Evolutionary conservation across 2,113 vertebrate species (phyloP), one percentile per base, ranked within the genome.

Genomic region (Alligator mississippiensis): DNA sequence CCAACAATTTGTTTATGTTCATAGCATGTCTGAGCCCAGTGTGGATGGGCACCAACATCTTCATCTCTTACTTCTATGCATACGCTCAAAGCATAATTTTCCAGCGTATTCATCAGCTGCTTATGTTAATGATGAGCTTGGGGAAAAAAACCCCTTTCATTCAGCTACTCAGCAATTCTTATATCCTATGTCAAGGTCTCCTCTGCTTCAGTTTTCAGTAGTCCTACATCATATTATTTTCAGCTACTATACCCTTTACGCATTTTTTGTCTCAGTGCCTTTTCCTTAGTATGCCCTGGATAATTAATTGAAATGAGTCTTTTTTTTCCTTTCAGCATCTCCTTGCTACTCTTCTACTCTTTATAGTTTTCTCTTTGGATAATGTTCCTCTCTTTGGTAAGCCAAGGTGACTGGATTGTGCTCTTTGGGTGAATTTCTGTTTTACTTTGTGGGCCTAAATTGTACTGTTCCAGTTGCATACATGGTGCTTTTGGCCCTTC

Each of bases 111-210:
- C 1, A n/a, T 92, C 94, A 92, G 21, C 68, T 94, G 78, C 58
- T 85, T 78, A 68, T 91, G 92, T 94, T 90, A 94, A 76, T 85
- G 19, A 28, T 88, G 47, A 64, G 11, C 80, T 93, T 90, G 83
- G 25, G 81, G 70, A 83, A 93, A 93, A 74, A 6, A 18, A 38
- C 5, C 47, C 47, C 7, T 38, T 47, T 83, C 2, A 84, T 93
- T 92, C 61, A 95, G 68, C 66, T 88, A 81, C 75, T 95, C 61
- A 89, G 81, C 88, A 47, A 64, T 81, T 94, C 81, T 91, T 77
- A 76, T 84, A 72, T 93, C 75, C 66, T 88, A 60, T 92, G 76
- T 85, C 87, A 96, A 96, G 89, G 81, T 80, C 62, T 96, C 70
- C 16, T 3, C 59, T 90, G 68, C 47, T 89, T 95, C 47, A 30